These are phyloP conservation scores for Athalia cordata DNA, from an alignment of 2,888 invertebrate genomes.

Conservation along the genomic window DNA sequence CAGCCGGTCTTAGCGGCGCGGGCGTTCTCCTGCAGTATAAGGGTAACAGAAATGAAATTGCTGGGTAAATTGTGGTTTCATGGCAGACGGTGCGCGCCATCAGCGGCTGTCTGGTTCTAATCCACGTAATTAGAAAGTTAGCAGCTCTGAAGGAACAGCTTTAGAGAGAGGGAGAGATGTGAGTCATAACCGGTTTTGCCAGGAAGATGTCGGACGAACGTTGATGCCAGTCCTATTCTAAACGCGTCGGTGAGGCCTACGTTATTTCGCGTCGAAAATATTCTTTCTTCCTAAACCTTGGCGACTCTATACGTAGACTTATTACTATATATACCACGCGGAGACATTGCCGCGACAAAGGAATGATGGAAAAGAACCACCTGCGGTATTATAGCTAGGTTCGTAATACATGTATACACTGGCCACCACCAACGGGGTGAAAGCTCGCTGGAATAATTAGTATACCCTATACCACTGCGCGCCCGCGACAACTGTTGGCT, in stretches of 20 bases:
- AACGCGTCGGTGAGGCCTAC: neutral
- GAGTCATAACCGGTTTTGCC: neutral
- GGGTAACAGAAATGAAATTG: constrained; percentile 27
- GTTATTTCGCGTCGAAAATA: neutral
- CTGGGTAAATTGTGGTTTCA: constrained; percentile 29
- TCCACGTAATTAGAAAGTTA: constrained; percentile 42
- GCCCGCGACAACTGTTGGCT: constrained; percentile 21
- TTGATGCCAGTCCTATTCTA: neutral
- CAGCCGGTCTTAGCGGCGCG: neutral
- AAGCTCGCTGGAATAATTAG: constrained; percentile 32
- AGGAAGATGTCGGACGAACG: constrained; percentile 26
- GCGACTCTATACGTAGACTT: neutral
- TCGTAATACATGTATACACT: constrained; percentile 7
- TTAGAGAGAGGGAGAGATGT: neutral
- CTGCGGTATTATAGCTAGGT: neutral
- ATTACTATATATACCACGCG: constrained; percentile 3
- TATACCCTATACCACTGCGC: neutral
- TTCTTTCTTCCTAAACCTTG: constrained; percentile 16
- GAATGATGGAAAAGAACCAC: constrained; percentile 61
- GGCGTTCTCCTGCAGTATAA: neutral
- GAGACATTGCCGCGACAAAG: constrained; percentile 61
- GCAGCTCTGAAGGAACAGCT: constrained; percentile 10
- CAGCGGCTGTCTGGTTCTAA: constrained; percentile 37
- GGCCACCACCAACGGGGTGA: neutral
- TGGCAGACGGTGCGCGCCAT: constrained; percentile 21